Evolutionary conservation across 2,888 invertebrate species (phyloP).

Genomic region (Loripinus fragilis): DNA sequence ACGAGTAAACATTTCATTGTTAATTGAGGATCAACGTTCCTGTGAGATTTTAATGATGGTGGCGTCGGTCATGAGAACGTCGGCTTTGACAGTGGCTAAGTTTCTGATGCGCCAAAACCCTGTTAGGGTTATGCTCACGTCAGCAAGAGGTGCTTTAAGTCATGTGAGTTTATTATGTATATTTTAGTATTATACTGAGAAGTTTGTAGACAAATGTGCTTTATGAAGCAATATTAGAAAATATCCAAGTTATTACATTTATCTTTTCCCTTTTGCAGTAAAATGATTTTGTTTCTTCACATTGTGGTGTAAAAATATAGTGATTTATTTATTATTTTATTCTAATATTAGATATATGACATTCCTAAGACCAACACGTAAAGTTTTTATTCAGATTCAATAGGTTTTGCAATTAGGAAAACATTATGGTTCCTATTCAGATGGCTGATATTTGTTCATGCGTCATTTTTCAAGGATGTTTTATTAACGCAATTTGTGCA

Average conservation of each 20-base stretch:
- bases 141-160: background rate
- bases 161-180: background rate
- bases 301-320: background rate
- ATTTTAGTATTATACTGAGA: constrained; percentile 1
- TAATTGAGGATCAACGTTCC: too few relatives aligned
- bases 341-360: too few relatives aligned
- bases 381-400: too few relatives aligned
- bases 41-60: too few relatives aligned
- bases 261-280: background rate
- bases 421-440: too few relatives aligned
- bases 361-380: too few relatives aligned
- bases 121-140: background rate
- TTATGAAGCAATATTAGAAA: background rate
- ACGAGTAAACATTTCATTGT: too few relatives aligned
- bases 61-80: background rate
- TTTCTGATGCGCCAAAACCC: background rate
- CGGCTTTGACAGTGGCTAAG: background rate
- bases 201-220: background rate
- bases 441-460: too few relatives aligned
- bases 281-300: background rate
- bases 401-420: too few relatives aligned
- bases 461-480: too few relatives aligned
- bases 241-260: background rate
- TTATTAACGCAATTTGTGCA: too few relatives aligned
- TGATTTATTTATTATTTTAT: background rate